These are phyloP conservation scores for Lepus americanus DNA, from an alignment of 2,113 vertebrate species.

Conservation along the genomic window DNA sequence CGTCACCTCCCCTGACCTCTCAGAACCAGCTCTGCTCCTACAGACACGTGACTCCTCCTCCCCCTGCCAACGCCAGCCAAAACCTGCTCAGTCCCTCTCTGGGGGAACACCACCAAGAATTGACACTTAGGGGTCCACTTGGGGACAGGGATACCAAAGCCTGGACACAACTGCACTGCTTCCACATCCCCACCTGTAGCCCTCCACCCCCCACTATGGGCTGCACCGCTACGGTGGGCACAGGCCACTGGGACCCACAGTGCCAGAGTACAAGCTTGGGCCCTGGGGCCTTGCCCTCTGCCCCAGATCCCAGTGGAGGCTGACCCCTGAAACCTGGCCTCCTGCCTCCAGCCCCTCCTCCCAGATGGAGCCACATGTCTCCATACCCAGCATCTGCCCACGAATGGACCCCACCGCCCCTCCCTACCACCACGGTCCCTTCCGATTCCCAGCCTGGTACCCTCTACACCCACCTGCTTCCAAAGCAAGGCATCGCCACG, in stretches of 20 bases:
- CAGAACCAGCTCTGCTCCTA: neutral
- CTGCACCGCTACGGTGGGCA: neutral
- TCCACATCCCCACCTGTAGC: neutral
- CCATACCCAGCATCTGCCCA: neutral
- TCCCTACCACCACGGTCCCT: neutral
- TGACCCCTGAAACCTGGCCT: neutral
- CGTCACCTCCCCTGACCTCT: neutral
- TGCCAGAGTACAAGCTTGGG: neutral
- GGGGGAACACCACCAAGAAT: neutral
- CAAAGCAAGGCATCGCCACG: slow-evolving; percentile 93
- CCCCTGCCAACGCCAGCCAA: neutral
- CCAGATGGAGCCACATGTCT: neutral
- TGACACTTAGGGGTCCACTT: neutral
- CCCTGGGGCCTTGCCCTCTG: neutral
- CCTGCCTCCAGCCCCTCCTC: neutral
- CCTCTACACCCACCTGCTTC: slow-evolving; percentile 92
- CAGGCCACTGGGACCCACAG: neutral
- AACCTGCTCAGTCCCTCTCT: neutral
- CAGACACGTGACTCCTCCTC: neutral
- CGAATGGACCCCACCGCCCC: too few relatives aligned
- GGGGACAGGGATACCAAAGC: neutral
- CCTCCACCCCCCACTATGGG: neutral
- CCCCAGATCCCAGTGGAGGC: neutral
- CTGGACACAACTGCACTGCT: neutral
- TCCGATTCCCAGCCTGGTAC: rapidly evolving